Conservation (phyloP, 2,888 invertebrate species). For the Calliopum simillimum region DNA sequence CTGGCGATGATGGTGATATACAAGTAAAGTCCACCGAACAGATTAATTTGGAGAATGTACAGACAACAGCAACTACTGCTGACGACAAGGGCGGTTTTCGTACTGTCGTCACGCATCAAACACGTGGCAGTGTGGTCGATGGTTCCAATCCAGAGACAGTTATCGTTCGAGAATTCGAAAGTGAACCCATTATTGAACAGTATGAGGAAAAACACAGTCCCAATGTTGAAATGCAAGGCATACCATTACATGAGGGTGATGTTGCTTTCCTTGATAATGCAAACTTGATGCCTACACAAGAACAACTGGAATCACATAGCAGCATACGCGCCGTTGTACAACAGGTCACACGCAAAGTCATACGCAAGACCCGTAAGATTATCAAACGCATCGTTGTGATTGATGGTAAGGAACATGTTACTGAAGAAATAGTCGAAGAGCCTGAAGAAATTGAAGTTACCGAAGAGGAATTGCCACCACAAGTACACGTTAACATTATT, state of each 20-base stretch:
- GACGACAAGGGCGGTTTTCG: slow-evolving; percentile 73
- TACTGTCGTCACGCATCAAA: slow-evolving; percentile 55
- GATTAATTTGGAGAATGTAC: slow-evolving; percentile 73
- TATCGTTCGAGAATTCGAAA: slow-evolving; percentile 59
- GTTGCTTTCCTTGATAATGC: slow-evolving; percentile 62
- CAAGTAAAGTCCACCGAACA: slow-evolving; percentile 72
- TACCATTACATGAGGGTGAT: slow-evolving; percentile 67
- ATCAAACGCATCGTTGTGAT: slow-evolving; percentile 82
- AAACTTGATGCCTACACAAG: slow-evolving; percentile 50
- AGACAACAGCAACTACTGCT: slow-evolving; percentile 58
- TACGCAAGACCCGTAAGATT: slow-evolving; percentile 79
- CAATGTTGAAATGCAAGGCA: slow-evolving; percentile 59
- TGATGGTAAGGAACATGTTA: slow-evolving; percentile 85
- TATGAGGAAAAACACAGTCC: slow-evolving; percentile 51
- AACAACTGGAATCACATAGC: slow-evolving; percentile 45
- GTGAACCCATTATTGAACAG: slow-evolving; percentile 63
- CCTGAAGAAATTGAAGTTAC: slow-evolving; percentile 73
- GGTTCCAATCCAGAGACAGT: slow-evolving; percentile 57
- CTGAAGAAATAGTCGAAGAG: slow-evolving; percentile 86
- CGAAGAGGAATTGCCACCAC: slow-evolving; percentile 60
- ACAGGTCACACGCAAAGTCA: slow-evolving; percentile 83
- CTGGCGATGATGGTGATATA: slow-evolving; percentile 73
- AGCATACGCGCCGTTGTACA: slow-evolving; percentile 82
- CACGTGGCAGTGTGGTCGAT: slow-evolving; percentile 55
- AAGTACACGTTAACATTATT: slow-evolving; percentile 70